Evolutionary conservation across 2,888 invertebrate genomes (phyloP).

Genomic region (Meteorus colon): DNA sequence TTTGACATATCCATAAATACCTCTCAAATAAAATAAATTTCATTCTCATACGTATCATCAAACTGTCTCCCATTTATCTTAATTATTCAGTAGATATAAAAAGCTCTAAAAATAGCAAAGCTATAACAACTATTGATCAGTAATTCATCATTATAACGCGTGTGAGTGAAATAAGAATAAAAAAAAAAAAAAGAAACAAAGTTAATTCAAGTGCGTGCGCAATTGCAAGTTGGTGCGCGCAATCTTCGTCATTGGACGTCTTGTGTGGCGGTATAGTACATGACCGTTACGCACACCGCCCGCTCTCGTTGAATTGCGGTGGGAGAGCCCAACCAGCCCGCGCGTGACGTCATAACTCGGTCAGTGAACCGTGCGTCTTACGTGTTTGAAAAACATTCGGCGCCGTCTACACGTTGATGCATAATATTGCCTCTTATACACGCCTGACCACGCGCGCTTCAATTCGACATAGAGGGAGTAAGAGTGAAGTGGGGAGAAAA

Average conservation of each 20-base stretch:
- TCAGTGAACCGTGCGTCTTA: slow-evolving; percentile 68
- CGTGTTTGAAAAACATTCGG: slow-evolving; percentile 65
- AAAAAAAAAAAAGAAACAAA: slow-evolving; percentile 34
- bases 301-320: slow-evolving; percentile 22
- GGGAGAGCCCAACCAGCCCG: slow-evolving; percentile 43
- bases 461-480: slow-evolving; percentile 33
- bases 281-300: slow-evolving; percentile 40
- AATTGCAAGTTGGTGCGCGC: slow-evolving; percentile 20
- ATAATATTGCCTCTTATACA: slow-evolving; percentile 33
- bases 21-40: no score
- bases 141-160: background rate
- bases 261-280: slow-evolving; percentile 11
- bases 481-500: background rate
- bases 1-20: no score
- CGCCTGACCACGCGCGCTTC: slow-evolving; percentile 43
- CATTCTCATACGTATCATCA: no score
- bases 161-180: background rate
- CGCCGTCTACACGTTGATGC: slow-evolving; percentile 52
- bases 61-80: no score
- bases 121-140: no score
- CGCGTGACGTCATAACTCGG: slow-evolving; percentile 69
- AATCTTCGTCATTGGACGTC: slow-evolving; percentile 1
- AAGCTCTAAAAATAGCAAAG: no score
- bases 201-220: slow-evolving; percentile 38
- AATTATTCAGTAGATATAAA: no score